These are phyloP conservation scores for Falco columbarius DNA, from an alignment of 2,797 vertebrate genomes.

Conservation along the genomic window DNA sequence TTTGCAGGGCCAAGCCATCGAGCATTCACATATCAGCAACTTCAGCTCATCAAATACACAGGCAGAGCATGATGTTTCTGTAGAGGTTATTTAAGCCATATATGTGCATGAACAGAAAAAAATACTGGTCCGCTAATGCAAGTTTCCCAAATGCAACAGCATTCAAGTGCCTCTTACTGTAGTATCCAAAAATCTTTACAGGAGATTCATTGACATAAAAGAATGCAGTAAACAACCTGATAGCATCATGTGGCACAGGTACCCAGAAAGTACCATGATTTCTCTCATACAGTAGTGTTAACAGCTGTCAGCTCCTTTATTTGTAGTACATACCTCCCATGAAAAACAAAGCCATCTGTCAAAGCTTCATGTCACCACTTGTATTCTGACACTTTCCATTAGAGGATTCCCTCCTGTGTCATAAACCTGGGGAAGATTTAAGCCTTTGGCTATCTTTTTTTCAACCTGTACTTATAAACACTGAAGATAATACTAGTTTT, in stretches of 20 bases:
- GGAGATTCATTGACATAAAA: neutral
- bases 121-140: neutral
- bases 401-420: neutral
- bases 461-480: neutral
- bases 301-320: neutral
- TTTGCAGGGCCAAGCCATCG: neutral
- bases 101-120: neutral
- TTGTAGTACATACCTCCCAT: neutral
- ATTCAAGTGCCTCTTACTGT: neutral
- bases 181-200: neutral
- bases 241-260: neutral
- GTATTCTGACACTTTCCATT: neutral
- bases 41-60: neutral
- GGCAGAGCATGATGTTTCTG: neutral
- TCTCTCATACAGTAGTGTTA: neutral
- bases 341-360: neutral
- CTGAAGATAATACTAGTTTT: neutral
- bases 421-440: neutral
- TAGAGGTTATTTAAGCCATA: neutral
- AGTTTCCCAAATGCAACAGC: neutral
- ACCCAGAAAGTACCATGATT: neutral
- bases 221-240: neutral
- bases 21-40: neutral
- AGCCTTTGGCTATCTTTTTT: constrained; percentile 30
- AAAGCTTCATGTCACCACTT: neutral